Base-by-base conservation (phyloP, 2,888 invertebrate species). In the Hanleya hanleyi region DNA sequence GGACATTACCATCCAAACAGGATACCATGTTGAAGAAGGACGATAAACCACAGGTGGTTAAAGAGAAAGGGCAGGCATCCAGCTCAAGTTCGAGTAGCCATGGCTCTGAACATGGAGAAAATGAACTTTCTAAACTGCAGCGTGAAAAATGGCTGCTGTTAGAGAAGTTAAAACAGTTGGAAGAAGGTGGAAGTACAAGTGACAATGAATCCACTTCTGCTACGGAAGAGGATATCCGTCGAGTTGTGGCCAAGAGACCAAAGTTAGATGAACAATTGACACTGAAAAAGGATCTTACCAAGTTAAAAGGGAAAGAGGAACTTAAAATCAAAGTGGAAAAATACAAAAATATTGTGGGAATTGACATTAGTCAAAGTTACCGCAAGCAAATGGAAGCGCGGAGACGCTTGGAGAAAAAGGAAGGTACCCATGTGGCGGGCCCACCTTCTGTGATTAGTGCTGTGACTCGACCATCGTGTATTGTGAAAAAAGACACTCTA, bases 91-190 rank as follows among this genome's bases (percentile, higher is more conserved):
- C 87, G 38, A 83, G 82, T 67, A 81, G 81, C 64, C 81, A 83
- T 76, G 84, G 84, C 62, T 83, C 93, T 71, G 93, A 93, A 71
- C 93, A 92, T 41, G 81, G 82, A 36, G 87, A 86, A 75, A 78
- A 81, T 12, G 85, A 85, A 62, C 77, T 87, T 64, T 76, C 81
- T 57, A 84, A 87, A 72, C 79, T 89, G 65, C 85, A 90, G 71
- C 86, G 86, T 69, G 85, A 89, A 76, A 89, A 89, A 77, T 83
- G 85, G 41, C 82, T 87, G 36, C 77, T 91, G 36, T 77, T 90
- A 33, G 84, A 88, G 61, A 82, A 89, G 69, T 79, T 90, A 61
- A 86, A 89, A 69, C 84, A 88, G 64, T 78, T 89, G 65, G 89
- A 89, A 61, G 86, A 86, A 50, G 82, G 72, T 57, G 83, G 80